phyloP scores from a whole-genome alignment of 2,113 vertebrate species.

The Syngnathus typhle region DNA sequence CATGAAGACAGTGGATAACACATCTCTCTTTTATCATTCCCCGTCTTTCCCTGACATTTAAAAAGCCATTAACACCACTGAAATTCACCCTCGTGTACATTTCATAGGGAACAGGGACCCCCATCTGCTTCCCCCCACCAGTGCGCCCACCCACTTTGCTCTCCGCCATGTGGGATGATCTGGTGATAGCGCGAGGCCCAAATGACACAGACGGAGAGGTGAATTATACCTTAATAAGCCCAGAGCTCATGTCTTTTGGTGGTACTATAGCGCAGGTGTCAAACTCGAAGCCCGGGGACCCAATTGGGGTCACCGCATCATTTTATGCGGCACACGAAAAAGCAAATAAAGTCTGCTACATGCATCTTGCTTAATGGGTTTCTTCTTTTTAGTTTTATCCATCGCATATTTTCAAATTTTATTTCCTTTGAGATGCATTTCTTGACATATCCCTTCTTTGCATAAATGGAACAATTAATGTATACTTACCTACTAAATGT shows the following conservation, averaged over 20 bases:
- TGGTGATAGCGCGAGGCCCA: constrained; percentile 56
- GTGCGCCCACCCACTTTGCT: constrained; percentile 22
- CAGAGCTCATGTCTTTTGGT: constrained; percentile 27
- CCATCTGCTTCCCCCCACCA: constrained; percentile 7
- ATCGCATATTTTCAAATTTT: background rate
- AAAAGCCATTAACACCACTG: constrained; percentile 76
- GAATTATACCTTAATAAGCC: constrained; percentile 68
- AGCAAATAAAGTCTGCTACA: background rate
- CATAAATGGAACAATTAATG: background rate
- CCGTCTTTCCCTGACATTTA: constrained; percentile 81
- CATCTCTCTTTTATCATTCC: constrained; percentile 77
- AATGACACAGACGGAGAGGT: constrained; percentile 57
- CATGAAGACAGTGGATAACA: constrained; percentile 75
- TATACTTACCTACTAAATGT: too few relatives aligned
- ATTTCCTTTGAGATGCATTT: background rate
- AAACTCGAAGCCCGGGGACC: background rate
- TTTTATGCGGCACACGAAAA: background rate
- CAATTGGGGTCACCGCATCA: background rate
- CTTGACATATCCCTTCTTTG: background rate
- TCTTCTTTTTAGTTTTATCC: background rate
- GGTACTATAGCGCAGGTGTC: constrained; percentile 10
- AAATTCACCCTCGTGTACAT: constrained; percentile 67
- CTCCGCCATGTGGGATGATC: constrained; percentile 41
- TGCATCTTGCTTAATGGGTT: background rate
- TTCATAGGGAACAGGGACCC: constrained; percentile 56